Percentiles rank a stretch among this genome's conserved stretches.
phyloP scores from a whole-genome alignment of 1,140 invertebrate species.

The Drosophila ananassae region DNA sequence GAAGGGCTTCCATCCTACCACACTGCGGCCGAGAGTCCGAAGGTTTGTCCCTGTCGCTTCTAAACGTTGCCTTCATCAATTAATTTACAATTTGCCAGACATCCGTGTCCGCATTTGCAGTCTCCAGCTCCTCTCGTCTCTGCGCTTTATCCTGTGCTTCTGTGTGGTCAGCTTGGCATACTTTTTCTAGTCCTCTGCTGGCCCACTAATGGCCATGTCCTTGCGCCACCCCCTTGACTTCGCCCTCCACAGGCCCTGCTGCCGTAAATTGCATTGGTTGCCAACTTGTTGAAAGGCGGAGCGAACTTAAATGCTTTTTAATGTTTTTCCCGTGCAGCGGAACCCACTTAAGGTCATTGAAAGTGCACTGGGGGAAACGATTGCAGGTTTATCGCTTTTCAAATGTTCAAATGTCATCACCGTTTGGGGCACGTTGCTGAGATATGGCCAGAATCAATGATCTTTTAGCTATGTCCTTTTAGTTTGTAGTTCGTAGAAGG shows the following conservation, averaged over 20 bases:
- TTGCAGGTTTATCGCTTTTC: neutral
- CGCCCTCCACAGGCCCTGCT: neutral
- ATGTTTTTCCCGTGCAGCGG: conserved; percentile 57
- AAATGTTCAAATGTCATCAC: neutral
- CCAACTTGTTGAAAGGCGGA: conserved; percentile 77
- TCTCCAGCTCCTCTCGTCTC: conserved; percentile 11
- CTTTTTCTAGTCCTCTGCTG: conserved; percentile 59
- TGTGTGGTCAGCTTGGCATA: conserved; percentile 67
- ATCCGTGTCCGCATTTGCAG: conserved; percentile 56
- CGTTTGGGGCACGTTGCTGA: no score
- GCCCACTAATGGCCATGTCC: conserved; percentile 72
- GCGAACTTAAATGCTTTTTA: conserved; percentile 77
- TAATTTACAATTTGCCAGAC: conserved; percentile 79
- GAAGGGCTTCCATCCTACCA: neutral
- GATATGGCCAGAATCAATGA: neutral
- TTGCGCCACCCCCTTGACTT: conserved; percentile 33
- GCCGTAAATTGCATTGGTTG: conserved; percentile 77
- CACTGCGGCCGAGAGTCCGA: neutral
- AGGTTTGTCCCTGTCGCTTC: conserved; percentile 34
- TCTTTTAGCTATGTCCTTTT: neutral
- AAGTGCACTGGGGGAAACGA: conserved; percentile 17
- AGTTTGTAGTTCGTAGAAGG: no score
- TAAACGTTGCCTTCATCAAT: conserved; percentile 76
- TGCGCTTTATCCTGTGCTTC: conserved; percentile 38
- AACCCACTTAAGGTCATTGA: conserved; percentile 48